Evolutionary conservation across 30 jellyfish, hydroid and myxozoan species (phyloP), one percentile per base, ranked within the genome.

Genomic region (Mastigias papua): DNA sequence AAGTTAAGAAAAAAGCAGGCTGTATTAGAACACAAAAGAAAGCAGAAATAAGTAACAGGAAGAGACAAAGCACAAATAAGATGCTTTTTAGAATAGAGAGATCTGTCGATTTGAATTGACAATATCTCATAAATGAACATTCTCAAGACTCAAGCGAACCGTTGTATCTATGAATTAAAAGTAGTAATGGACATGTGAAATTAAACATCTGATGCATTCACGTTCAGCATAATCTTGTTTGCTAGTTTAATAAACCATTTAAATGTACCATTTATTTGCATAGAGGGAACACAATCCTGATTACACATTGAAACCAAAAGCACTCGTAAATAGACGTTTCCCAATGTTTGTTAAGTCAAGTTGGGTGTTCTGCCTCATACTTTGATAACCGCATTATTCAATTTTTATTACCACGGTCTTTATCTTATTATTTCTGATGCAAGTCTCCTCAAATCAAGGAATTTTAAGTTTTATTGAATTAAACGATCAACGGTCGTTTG

Each of bases 311-410:
- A 1, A 54, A 19, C 74, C 74, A 63, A 22, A 20, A 63, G 37
- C 7, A 63, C 46, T 63, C 42, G 2, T 19, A 23, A 63, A 13
- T 20, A 7, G 37, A 20, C 42, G n/a, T 15, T 25, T 63, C 23
- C n/a, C 42, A 63, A 63, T 25, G 37, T 20, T 63, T 63, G 74
- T 27, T 27, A 42, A 22, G 7, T 63, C 74, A 1, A 20, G 74
- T 17, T 63, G 74, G 74, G 74, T 63, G 74, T 63, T 20, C 74
- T 63, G 3, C 74, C 13, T 63, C 37, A 63, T 63, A 63, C 42
- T 20, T 63, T 25, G 74, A 63, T 25, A 63, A 63, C 74, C 74
- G 42, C 74, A 63, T n/a, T 63, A 63, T 25, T 17, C 20, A 17
- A 63, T 17, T 63, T 63, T 4, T 63, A 63, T 63, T 63, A 63